These are phyloP conservation scores for Bellardia pandia DNA, from an alignment of 2,888 invertebrate species.

Conservation along the genomic window DNA sequence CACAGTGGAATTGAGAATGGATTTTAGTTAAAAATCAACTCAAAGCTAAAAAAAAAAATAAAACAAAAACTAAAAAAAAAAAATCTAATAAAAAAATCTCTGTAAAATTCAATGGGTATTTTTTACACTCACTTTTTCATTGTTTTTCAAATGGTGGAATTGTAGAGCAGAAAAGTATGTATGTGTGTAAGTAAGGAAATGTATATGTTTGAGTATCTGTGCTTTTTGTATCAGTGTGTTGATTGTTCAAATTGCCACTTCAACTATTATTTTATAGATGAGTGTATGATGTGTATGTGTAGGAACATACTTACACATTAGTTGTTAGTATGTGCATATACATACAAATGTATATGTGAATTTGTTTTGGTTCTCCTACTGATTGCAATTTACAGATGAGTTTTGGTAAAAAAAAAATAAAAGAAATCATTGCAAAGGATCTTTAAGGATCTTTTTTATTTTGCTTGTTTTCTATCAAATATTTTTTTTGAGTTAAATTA, in stretches of 20 bases:
- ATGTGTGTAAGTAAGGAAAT: not conserved
- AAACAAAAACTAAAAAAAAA: not conserved
- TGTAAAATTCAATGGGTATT: constrained; percentile 49
- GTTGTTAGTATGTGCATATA: not conserved
- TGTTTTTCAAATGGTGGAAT: constrained; percentile 9
- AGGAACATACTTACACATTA: not conserved
- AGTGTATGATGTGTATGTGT: not conserved
- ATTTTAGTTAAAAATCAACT: constrained; percentile 70
- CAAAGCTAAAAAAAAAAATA: constrained; percentile 32
- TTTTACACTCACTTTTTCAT: constrained; percentile 8
- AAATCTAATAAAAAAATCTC: constrained; percentile 32
- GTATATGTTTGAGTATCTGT: not conserved
- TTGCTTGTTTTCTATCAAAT: not conserved
- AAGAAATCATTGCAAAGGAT: constrained; percentile 27
- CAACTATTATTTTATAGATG: constrained; percentile 60
- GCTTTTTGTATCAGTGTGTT: constrained; percentile 21
- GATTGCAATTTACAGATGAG: constrained; percentile 57
- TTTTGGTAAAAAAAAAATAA: constrained; percentile 32
- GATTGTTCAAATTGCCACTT: constrained; percentile 63
- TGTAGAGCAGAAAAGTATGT: not conserved
- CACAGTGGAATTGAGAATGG: constrained; percentile 68
- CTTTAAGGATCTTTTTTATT: not conserved
- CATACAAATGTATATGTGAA: not conserved
- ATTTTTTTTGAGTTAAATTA: not conserved
- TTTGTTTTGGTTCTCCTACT: not conserved